These are phyloP conservation scores for Scaptomyza caliginosa DNA, from an alignment of 2,888 invertebrate species.

Conservation along the genomic window DNA sequence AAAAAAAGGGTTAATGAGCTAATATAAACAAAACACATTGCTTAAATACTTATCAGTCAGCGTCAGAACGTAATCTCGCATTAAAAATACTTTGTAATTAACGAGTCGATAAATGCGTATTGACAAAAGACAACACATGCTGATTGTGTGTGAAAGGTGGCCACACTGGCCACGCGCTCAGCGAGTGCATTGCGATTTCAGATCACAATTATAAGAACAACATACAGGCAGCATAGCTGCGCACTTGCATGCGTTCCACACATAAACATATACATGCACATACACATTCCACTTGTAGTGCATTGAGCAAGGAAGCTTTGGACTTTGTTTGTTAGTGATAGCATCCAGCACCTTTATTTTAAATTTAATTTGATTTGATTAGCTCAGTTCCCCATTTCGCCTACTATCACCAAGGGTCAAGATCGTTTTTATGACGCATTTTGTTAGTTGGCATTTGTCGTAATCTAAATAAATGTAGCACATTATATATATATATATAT, in stretches of 20 bases:
- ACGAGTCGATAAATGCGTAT: conserved; percentile 27
- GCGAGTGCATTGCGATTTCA: conserved; percentile 29
- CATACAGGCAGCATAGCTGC: not conserved
- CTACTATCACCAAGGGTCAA: conserved; percentile 40
- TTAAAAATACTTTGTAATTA: conserved; percentile 43
- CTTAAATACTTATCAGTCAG: conserved; percentile 26
- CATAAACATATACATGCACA: not conserved
- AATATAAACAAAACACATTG: not conserved
- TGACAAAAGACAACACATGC: conserved; percentile 1
- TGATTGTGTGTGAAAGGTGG: conserved; percentile 28
- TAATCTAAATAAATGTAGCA: conserved; percentile 21
- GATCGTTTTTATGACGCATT: conserved; percentile 47
- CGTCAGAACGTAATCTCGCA: conserved; percentile 20
- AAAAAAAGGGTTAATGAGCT: conserved; percentile 28
- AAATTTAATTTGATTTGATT: not conserved
- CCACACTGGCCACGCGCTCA: conserved; percentile 36
- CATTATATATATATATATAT: not conserved
- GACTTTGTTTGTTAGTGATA: conserved; percentile 21
- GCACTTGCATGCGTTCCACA: not conserved
- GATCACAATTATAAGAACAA: conserved; percentile 14
- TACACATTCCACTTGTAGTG: not conserved
- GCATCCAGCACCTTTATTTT: conserved; percentile 3
- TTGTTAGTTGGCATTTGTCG: conserved; percentile 7
- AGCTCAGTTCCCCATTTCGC: not conserved
- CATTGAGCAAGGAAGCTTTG: conserved; percentile 14